These are phyloP conservation scores for Melanotaenia boesemani DNA, from an alignment of 2,797 vertebrate genomes.

Conservation along the genomic window DNA sequence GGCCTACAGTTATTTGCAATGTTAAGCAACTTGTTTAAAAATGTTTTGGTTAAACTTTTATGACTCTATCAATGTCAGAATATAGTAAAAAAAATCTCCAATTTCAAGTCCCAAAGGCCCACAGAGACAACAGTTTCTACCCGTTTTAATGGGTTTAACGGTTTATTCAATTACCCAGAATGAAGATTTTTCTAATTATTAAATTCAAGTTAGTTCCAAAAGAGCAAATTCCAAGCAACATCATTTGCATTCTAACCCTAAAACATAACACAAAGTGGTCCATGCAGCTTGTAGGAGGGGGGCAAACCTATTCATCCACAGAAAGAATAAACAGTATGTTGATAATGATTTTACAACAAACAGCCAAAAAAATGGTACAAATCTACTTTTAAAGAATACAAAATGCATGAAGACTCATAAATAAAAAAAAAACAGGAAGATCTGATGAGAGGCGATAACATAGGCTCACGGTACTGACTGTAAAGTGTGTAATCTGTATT, in stretches of 20 bases:
- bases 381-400: constrained; percentile 18
- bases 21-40: background rate
- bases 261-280: background rate
- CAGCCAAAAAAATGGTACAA: background rate
- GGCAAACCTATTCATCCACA: background rate
- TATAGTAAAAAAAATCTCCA: background rate
- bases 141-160: constrained; percentile 1
- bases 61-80: background rate
- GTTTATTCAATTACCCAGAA: constrained; percentile 7
- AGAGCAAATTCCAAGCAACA: background rate
- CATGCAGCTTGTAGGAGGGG: background rate
- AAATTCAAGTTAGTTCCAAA: background rate
- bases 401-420: constrained; percentile 27
- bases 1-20: background rate
- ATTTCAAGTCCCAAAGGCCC: background rate
- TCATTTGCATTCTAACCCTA: background rate
- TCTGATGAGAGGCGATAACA: constrained; percentile 28
- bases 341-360: constrained; percentile 40
- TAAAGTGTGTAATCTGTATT: constrained; percentile 41
- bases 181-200: background rate
- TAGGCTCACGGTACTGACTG: constrained; percentile 42
- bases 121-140: background rate
- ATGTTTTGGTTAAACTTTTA: constrained; percentile 1
- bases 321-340: constrained; percentile 31
- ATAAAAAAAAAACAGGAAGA: constrained; percentile 7